A percentile compares a stretch with the other conserved stretches of the same genome.
These are phyloP conservation scores for Stegodyphus dumicola DNA, from an alignment of 1,140 invertebrate species.

Conservation along the genomic window DNA sequence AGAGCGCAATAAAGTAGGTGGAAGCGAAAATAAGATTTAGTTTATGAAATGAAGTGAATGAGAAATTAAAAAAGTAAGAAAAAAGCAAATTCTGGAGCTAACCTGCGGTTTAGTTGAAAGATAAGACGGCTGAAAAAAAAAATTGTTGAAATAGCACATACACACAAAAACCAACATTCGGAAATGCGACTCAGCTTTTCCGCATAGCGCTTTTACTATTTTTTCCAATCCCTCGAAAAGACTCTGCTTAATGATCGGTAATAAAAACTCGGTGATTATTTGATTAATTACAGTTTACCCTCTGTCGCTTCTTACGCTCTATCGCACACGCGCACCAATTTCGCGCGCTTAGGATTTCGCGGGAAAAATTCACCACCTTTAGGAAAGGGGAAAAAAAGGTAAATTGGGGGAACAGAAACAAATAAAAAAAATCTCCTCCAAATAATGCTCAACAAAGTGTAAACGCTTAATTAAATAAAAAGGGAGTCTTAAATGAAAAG, in stretches of 20 bases:
- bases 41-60: too few species aligned
- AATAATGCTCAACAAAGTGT: conserved; percentile 60
- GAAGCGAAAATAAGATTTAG: too few species aligned
- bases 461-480: conserved; percentile 62
- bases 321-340: conserved; percentile 14
- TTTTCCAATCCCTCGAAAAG: neutral
- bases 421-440: conserved; percentile 8
- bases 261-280: conserved; percentile 58
- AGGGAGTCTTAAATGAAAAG: conserved; percentile 34
- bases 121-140: too few species aligned
- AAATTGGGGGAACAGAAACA: neutral
- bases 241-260: neutral
- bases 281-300: conserved; percentile 60
- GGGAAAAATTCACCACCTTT: conserved; percentile 22
- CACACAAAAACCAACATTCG: neutral
- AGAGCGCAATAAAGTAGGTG: too few species aligned
- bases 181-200: neutral
- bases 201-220: neutral
- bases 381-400: conserved; percentile 12
- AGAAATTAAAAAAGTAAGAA: too few species aligned
- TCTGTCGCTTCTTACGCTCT: conserved; percentile 23
- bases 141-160: too few species aligned
- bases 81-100: too few species aligned
- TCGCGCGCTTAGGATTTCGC: conserved; percentile 7
- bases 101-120: too few species aligned